phyloP scores from a whole-genome alignment of 2,888 invertebrate species.

The Cremastinae sp. region DNA sequence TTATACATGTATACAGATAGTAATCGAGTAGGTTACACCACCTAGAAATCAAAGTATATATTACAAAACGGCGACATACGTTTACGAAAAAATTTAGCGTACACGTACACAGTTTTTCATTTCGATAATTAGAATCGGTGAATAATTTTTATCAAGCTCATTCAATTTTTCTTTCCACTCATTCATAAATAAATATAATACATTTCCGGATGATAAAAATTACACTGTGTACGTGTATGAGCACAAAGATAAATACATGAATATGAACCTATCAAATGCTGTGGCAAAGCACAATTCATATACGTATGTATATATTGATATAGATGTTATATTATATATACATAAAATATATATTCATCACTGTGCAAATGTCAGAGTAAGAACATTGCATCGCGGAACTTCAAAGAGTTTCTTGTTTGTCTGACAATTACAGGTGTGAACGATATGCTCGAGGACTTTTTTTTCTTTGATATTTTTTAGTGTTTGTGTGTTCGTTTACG shows the following conservation, averaged over 20 bases:
- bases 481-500: constrained; percentile 30
- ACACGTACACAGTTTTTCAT: constrained; percentile 46
- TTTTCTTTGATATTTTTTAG: constrained; percentile 12
- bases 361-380: constrained; percentile 42
- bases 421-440: constrained; percentile 25
- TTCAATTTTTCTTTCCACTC: background rate
- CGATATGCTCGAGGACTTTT: constrained; percentile 20
- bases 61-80: constrained; percentile 70
- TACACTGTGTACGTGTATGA: constrained; percentile 53
- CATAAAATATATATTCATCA: constrained; percentile 37
- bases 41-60: constrained; percentile 78
- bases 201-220: background rate
- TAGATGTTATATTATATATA: constrained; percentile 41
- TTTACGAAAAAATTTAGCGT: constrained; percentile 60
- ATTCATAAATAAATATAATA: background rate
- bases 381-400: constrained; percentile 35
- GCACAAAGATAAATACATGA: constrained; percentile 51
- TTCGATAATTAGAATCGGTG: background rate
- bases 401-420: constrained; percentile 26
- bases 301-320: constrained; percentile 36
- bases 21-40: constrained; percentile 74
- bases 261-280: constrained; percentile 49
- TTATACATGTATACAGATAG: constrained; percentile 69
- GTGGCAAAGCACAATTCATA: constrained; percentile 51
- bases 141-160: background rate